Evolutionary conservation across 1,140 invertebrate genomes (phyloP), one percentile per base, ranked within the genome.

Genomic region (Drosophila saltans): DNA sequence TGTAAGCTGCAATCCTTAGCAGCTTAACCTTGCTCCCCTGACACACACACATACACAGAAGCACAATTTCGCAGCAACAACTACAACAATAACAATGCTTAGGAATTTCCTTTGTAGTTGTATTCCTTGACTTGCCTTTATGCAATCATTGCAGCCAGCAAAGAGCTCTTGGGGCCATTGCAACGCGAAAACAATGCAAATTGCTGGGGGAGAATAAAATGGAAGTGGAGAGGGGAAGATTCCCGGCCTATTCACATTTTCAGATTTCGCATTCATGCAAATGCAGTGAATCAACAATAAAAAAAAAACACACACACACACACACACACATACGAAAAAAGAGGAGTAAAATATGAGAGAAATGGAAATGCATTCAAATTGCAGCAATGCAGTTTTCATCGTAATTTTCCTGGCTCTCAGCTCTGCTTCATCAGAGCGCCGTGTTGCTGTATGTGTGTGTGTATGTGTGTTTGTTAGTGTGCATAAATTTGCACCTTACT

Each of bases 221-320:
- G 41, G 26, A 36, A 39, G 26, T 11, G 33, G 26, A 66, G 10
- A 28, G 68, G 65, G 70, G 57, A 79, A 72, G 82, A 73, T 77
- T 81, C 86, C 79, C 79, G 62, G 83, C 80, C 83, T 89, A 89
- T 88, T 83, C 83, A 83, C 80, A 85, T 88, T 85, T 77, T 82
- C 66, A 67, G 72, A 85, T 88, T 85, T 88, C 57, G 66, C 74
- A 85, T 85, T 80, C 70, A 88, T 69, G 83, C 76, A 82, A 76
- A 85, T 80, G 63, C 66, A 70, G 68, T 66, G 80, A 88, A 82
- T 82, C 72, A 78, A 83, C 72, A 83, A 85, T 86, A 75, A 72
- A 69, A 65, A 79, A 45, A 16, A 62, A 36, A 45, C 10, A 33
- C 36, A 40, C 21, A 60, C 2, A 56, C 21, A 28, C 1, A 36